phyloP scores from a whole-genome alignment of 2,888 invertebrate species.

The Tetanocera ferruginea region DNA sequence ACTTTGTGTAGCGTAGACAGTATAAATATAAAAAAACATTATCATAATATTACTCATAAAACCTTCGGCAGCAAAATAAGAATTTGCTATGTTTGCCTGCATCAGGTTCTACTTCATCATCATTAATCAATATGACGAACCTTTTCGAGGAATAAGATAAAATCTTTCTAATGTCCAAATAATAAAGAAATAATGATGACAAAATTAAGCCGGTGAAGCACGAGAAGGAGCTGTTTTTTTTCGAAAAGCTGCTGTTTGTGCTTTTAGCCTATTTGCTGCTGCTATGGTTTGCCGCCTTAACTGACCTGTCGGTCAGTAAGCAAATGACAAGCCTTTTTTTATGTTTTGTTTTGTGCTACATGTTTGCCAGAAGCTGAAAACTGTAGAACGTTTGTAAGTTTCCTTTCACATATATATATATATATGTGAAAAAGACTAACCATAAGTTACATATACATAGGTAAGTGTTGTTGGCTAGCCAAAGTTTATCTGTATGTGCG shows the following conservation, averaged over 20 bases:
- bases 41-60: neutral
- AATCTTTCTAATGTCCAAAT: conserved; percentile 26
- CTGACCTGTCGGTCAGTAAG: neutral
- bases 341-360: neutral
- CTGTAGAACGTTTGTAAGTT: neutral
- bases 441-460: too few species aligned
- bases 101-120: neutral
- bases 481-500: too few species aligned
- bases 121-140: conserved; percentile 31
- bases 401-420: neutral
- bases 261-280: too few species aligned
- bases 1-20: too few species aligned
- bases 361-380: neutral
- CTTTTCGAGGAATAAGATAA: conserved; percentile 20
- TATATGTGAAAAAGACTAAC: too few species aligned
- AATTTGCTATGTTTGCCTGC: too few species aligned
- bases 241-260: neutral
- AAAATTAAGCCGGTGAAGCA: neutral
- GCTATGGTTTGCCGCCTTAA: neutral
- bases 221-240: neutral
- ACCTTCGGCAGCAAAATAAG: neutral
- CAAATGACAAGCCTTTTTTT: conserved; percentile 30
- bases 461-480: too few species aligned
- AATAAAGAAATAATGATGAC: conserved; percentile 35
- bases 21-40: neutral